Evolutionary conservation across 2,797 vertebrate species (phyloP).

Genomic region (Sardinella longiceps): DNA sequence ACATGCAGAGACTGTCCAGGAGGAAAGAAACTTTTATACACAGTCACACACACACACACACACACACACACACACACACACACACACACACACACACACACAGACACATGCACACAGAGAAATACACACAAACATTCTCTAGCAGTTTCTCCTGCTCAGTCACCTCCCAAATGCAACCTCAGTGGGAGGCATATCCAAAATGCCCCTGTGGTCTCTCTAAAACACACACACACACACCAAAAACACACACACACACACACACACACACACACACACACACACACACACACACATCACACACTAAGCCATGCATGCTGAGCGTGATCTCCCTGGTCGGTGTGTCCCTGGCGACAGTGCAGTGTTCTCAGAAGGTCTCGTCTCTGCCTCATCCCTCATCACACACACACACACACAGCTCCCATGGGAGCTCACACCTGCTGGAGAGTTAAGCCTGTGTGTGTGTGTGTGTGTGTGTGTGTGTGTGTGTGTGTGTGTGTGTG

Average conservation of each 20-base stretch:
- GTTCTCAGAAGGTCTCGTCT: neutral
- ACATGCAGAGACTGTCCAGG: neutral
- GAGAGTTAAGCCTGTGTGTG: slow-evolving; percentile 31
- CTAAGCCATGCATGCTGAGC: neutral
- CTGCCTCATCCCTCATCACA: neutral
- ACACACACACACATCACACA: slow-evolving; percentile 5
- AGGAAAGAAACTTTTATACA: no score
- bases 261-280: slow-evolving; percentile 1
- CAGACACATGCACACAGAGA: slow-evolving; percentile 7
- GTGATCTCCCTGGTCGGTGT: neutral
- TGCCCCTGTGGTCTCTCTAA: neutral
- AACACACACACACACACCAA: neutral
- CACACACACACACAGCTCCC: slow-evolving; percentile 9
- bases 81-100: slow-evolving; percentile 19
- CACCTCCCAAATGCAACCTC: slow-evolving; percentile 11
- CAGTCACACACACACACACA: slow-evolving; percentile 13
- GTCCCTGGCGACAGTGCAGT: neutral
- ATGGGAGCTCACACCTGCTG: slow-evolving; percentile 41
- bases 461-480: neutral
- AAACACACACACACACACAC: neutral
- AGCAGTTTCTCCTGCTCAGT: neutral
- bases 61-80: slow-evolving; percentile 4
- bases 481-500: neutral
- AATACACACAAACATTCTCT: slow-evolving; percentile 10
- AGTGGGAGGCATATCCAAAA: neutral